Evolutionary conservation across 2,888 invertebrate species (phyloP).

Genomic region (Tupiocoris notatus): DNA sequence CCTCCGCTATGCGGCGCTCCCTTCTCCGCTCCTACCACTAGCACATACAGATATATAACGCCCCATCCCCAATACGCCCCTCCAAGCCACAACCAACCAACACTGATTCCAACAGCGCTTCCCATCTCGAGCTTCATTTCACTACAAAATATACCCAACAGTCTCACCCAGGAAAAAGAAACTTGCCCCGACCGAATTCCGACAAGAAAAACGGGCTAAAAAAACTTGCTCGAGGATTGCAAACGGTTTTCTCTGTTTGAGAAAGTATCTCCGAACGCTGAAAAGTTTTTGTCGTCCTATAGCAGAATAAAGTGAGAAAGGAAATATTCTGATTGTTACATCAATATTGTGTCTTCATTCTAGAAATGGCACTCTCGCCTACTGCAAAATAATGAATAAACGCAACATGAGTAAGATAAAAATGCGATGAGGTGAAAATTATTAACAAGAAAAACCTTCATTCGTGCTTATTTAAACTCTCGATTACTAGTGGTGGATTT

Average conservation of each 20-base stretch:
- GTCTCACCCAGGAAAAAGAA: conserved; percentile 10
- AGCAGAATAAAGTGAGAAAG: too few species aligned
- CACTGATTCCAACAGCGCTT: conserved; percentile 29
- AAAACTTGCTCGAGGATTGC: not conserved
- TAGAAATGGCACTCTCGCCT: too few species aligned
- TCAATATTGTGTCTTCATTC: too few species aligned
- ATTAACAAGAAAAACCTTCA: too few species aligned
- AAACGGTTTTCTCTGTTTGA: not conserved
- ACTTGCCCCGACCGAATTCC: conserved; percentile 2
- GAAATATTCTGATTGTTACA: too few species aligned
- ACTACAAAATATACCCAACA: conserved; percentile 15
- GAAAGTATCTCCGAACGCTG: too few species aligned
- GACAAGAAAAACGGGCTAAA: not conserved
- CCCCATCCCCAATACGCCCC: conserved; percentile 1
- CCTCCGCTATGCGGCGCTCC: not conserved
- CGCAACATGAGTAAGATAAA: too few species aligned
- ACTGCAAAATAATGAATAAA: too few species aligned
- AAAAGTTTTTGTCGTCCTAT: too few species aligned
- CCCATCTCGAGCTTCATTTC: conserved; percentile 37
- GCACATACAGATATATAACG: conserved; percentile 40
- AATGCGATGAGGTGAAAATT: too few species aligned
- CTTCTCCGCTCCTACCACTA: not conserved
- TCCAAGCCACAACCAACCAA: not conserved
- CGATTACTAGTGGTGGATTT: too few species aligned
- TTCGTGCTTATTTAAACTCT: too few species aligned